phyloP scores from a whole-genome alignment of 2,888 invertebrate genomes.

The Trilocha varians region DNA sequence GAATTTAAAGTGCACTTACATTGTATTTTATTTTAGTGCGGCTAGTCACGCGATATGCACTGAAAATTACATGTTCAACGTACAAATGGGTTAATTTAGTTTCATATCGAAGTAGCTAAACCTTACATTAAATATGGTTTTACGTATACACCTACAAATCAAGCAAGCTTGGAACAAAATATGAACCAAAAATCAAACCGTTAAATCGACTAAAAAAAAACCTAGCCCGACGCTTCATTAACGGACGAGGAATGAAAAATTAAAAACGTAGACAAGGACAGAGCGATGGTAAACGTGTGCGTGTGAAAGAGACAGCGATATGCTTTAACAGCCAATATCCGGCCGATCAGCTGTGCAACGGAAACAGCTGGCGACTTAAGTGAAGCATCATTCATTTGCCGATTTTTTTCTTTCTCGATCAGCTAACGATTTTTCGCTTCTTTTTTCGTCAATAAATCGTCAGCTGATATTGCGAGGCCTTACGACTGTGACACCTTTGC shows the following conservation, averaged over 20 bases:
- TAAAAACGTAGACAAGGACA: slow-evolving; percentile 36
- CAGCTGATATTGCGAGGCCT: slow-evolving; percentile 31
- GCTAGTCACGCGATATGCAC: not conserved
- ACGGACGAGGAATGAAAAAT: slow-evolving; percentile 41
- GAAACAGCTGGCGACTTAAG: slow-evolving; percentile 63
- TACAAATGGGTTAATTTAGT: not conserved
- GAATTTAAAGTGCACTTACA: too few species aligned
- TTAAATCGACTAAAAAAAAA: slow-evolving; percentile 11
- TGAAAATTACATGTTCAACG: not conserved
- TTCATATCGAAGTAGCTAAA: not conserved
- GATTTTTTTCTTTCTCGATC: slow-evolving; percentile 54
- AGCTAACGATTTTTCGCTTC: slow-evolving; percentile 42
- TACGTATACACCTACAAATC: too few species aligned
- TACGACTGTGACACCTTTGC: slow-evolving; percentile 24
- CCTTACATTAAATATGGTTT: too few species aligned
- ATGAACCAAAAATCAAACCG: not conserved
- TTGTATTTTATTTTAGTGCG: too few species aligned
- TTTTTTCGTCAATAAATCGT: slow-evolving; percentile 28
- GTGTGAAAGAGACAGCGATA: slow-evolving; percentile 30
- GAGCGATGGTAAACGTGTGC: slow-evolving; percentile 15
- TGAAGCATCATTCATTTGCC: slow-evolving; percentile 44
- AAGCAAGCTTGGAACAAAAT: too few species aligned
- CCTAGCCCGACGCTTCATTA: slow-evolving; percentile 36
- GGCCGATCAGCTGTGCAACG: slow-evolving; percentile 67
- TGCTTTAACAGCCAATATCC: slow-evolving; percentile 67